A percentile compares a stretch with the other conserved stretches of the same genome.
phyloP scores from a whole-genome alignment of 2,797 vertebrate genomes.

The Neosalanx taihuensis region DNA sequence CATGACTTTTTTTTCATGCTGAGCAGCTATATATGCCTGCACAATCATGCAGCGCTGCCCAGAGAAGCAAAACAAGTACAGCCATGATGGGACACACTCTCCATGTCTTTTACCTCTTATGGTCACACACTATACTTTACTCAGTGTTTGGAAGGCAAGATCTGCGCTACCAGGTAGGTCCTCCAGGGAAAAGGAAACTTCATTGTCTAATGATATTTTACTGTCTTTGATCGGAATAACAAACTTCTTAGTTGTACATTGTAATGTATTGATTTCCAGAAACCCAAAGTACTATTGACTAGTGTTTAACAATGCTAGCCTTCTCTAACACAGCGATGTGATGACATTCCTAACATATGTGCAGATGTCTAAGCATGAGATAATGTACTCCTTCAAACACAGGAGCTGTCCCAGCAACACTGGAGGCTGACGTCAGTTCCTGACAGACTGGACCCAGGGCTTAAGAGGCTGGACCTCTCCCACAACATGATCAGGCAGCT shows the following conservation, averaged over 20 bases:
- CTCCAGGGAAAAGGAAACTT: neutral
- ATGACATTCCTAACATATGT: neutral
- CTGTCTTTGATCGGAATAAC: neutral
- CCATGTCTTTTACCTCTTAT: slow-evolving; percentile 53
- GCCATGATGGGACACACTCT: slow-evolving; percentile 58
- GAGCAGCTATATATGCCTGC: slow-evolving; percentile 63
- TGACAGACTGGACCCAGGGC: slow-evolving; percentile 57
- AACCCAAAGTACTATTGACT: no score
- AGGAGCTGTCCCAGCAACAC: slow-evolving; percentile 64
- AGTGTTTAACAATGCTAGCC: neutral
- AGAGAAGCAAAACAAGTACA: slow-evolving; percentile 37
- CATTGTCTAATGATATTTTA: neutral
- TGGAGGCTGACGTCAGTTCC: slow-evolving; percentile 70
- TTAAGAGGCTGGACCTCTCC: slow-evolving; percentile 75
- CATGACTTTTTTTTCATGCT: slow-evolving; percentile 35
- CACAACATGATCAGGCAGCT: slow-evolving; percentile 80
- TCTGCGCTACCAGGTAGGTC: slow-evolving; percentile 57
- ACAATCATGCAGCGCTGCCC: slow-evolving; percentile 20
- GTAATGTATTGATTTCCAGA: neutral
- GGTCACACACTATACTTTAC: slow-evolving; percentile 46
- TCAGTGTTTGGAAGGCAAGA: slow-evolving; percentile 26
- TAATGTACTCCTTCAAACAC: no score
- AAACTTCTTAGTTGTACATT: neutral
- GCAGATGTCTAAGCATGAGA: neutral
- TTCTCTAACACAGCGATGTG: neutral